phyloP scores from a whole-genome alignment of 1,140 invertebrate species.

The Pteromalus puparum region DNA sequence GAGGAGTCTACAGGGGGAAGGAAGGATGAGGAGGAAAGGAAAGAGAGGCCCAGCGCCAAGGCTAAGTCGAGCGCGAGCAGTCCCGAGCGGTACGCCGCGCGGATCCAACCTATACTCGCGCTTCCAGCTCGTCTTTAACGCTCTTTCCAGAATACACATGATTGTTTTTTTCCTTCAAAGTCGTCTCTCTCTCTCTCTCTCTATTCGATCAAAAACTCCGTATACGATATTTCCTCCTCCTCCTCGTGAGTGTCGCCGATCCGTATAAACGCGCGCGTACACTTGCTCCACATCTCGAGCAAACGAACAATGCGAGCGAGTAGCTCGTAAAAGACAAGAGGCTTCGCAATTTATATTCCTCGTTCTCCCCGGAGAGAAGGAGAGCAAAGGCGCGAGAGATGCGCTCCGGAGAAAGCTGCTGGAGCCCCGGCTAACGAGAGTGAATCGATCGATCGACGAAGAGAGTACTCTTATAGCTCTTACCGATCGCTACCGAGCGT shows the following conservation, averaged over 20 bases:
- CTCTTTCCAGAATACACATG: not conserved
- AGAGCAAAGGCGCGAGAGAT: not conserved
- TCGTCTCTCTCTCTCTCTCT: conserved; percentile 4
- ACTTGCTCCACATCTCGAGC: no score
- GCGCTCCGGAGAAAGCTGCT: not conserved
- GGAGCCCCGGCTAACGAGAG: not conserved
- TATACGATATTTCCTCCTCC: not conserved
- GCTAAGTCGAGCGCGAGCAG: conserved; percentile 23
- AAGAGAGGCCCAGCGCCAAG: conserved; percentile 27
- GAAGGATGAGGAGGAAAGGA: conserved; percentile 19
- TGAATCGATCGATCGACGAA: not conserved
- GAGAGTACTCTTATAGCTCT: no score
- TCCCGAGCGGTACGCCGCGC: conserved; percentile 43
- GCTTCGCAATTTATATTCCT: not conserved
- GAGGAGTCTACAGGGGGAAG: conserved; percentile 1
- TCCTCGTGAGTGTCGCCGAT: not conserved
- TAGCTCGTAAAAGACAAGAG: no score
- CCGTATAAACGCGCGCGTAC: no score
- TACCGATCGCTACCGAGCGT: no score
- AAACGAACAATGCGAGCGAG: no score
- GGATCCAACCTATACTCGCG: conserved; percentile 8
- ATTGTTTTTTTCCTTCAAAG: not conserved
- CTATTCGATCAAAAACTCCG: not conserved
- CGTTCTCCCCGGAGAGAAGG: not conserved
- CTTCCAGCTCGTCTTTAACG: not conserved